These are phyloP conservation scores for Mugil cephalus DNA, from an alignment of 2,113 vertebrate genomes.

Conservation along the genomic window DNA sequence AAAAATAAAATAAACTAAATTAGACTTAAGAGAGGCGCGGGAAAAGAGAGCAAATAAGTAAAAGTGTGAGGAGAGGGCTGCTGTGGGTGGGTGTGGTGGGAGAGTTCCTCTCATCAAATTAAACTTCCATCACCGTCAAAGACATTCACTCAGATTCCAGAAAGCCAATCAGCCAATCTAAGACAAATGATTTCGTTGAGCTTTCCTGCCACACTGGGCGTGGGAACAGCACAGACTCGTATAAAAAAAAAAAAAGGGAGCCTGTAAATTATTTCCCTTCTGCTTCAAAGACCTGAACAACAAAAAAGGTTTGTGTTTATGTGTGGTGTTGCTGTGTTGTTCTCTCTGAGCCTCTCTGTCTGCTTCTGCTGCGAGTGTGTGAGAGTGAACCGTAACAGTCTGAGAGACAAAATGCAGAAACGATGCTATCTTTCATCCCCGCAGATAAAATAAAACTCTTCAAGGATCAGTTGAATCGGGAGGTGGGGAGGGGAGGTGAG, in stretches of 20 bases:
- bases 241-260: slow-evolving; percentile 70
- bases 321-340: slow-evolving; percentile 54
- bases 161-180: slow-evolving; percentile 80
- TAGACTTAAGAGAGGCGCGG: slow-evolving; percentile 18
- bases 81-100: slow-evolving; percentile 54
- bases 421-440: slow-evolving; percentile 59
- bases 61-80: slow-evolving; percentile 33
- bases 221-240: slow-evolving; percentile 81
- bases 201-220: slow-evolving; percentile 79
- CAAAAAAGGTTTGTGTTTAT: slow-evolving; percentile 75
- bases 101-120: slow-evolving; percentile 69
- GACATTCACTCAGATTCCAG: slow-evolving; percentile 70
- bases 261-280: slow-evolving; percentile 79
- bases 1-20: slow-evolving; percentile 66
- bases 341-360: slow-evolving; percentile 51
- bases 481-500: slow-evolving; percentile 41
- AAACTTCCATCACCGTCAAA: slow-evolving; percentile 71
- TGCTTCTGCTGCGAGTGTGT: slow-evolving; percentile 45
- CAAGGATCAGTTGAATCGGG: slow-evolving; percentile 65
- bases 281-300: slow-evolving; percentile 77
- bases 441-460: slow-evolving; percentile 67
- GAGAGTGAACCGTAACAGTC: slow-evolving; percentile 47
- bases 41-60: slow-evolving; percentile 24
- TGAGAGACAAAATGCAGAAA: slow-evolving; percentile 41
- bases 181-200: slow-evolving; percentile 81